These are phyloP conservation scores for Phytoseiulus persimilis DNA, from an alignment of 2,888 invertebrate genomes.

Conservation along the genomic window DNA sequence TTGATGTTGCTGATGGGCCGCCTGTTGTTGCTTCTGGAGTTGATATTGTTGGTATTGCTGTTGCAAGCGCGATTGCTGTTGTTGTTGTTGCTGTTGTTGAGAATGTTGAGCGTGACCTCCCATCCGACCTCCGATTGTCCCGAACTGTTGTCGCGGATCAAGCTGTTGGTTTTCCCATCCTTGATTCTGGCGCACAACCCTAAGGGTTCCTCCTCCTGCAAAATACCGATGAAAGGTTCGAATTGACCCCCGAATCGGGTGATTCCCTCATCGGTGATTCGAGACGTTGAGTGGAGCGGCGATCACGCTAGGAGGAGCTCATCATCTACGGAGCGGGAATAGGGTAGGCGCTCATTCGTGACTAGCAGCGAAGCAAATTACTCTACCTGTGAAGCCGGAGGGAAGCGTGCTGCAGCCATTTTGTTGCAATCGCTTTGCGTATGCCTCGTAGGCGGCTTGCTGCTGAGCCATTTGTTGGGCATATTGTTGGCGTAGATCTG, in stretches of 20 bases:
- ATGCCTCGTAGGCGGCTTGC: conserved; percentile 34
- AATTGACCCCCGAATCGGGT: too few species aligned
- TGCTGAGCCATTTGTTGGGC: conserved; percentile 36
- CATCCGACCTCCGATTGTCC: conserved; percentile 27
- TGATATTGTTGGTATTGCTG: conserved; percentile 37
- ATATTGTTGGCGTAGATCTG: conserved; percentile 24
- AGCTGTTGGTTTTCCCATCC: conserved; percentile 37
- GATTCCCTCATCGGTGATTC: too few species aligned
- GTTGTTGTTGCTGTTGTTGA: conserved; percentile 41
- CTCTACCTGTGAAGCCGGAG: conserved; percentile 36
- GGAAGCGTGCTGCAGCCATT: conserved; percentile 27
- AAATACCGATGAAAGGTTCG: neutral
- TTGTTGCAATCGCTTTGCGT: conserved; percentile 33
- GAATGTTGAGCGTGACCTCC: conserved; percentile 24
- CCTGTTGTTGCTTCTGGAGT: conserved; percentile 39
- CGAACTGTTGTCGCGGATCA: conserved; percentile 30
- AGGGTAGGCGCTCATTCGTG: neutral
- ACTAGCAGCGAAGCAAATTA: neutral
- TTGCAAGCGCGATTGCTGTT: conserved; percentile 41
- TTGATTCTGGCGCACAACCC: conserved; percentile 33
- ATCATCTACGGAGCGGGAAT: too few species aligned
- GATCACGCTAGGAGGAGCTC: too few species aligned
- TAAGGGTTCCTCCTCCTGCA: conserved; percentile 25
- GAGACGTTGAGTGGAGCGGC: too few species aligned
- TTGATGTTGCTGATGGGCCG: conserved; percentile 42